Evolutionary conservation across 2,888 invertebrate genomes (phyloP).

Genomic region (Eilema sororculum): DNA sequence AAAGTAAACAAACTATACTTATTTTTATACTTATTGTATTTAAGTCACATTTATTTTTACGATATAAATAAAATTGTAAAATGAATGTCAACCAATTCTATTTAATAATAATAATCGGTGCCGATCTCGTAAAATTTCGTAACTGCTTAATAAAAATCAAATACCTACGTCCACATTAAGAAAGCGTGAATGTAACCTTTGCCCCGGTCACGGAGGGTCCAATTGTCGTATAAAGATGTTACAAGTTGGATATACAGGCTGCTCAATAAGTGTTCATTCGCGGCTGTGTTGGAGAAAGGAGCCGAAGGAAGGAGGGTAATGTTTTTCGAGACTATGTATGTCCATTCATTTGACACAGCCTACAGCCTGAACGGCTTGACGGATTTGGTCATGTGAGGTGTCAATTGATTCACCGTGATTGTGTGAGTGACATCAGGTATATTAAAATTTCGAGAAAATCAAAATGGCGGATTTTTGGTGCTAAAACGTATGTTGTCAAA

Average conservation of each 20-base stretch:
- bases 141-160: conserved; percentile 12
- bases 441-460: too few species aligned
- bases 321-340: too few species aligned
- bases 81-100: neutral
- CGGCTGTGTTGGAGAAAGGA: too few species aligned
- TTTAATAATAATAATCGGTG: neutral
- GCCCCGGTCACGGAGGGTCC: conserved; percentile 35
- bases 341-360: too few species aligned
- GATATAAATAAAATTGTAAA: neutral
- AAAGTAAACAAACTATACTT: neutral
- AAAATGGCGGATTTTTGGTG: too few species aligned
- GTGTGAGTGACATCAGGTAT: too few species aligned
- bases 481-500: too few species aligned
- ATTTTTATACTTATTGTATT: neutral
- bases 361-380: too few species aligned
- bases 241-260: conserved; percentile 32
- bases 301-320: too few species aligned
- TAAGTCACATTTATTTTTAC: neutral
- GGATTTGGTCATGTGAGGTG: too few species aligned
- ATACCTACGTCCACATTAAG: neutral
- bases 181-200: conserved; percentile 37
- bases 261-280: too few species aligned
- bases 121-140: neutral
- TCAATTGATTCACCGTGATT: too few species aligned
- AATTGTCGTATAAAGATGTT: conserved; percentile 33